Evolutionary conservation across 2,797 vertebrate species (phyloP), one percentile per base, ranked within the genome.

Genomic region (Sciaenops ocellatus): DNA sequence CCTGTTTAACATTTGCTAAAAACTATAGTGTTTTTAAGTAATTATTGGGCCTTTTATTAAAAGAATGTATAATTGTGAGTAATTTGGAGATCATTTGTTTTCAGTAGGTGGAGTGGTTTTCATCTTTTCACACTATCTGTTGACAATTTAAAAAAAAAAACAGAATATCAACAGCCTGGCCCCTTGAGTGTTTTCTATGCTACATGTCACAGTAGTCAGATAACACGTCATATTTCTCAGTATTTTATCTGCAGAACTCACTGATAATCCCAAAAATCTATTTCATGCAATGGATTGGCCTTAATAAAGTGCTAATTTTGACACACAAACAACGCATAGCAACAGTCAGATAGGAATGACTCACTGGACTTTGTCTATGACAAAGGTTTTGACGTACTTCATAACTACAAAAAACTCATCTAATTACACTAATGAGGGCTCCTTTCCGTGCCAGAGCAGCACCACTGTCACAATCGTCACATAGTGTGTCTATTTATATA

Each of bases 241-340:
- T 48, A 69, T 52, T 61, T 56, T 83, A 79, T 83, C 66, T 38
- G 59, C 17, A 38, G 17, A 69, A 63, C 16, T 30, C 2, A 41
- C 34, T 46, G 57, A 83, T 80, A 69, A 79, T 65, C 46, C 46
- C 57, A 73, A 72, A 83, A 78, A 80, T 51, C 28, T 15, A 34
- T 70, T 70, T 71, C 24, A 20, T 59, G 11, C 3, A 69, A 22
- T 51, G 41, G 52, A 61, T 26, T 69, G 70, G 72, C 50, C 52
- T n/a, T 41, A 11, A 63, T 64, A 78, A 63, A 69, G 69, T 30
- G 22, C 18, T 48, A 5, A 51, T 48, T 66, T 30, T 11, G 56
- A 80, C 44, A 44, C 42, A 44, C 42, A 44, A 44, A 44, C 42
- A 44, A 84, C 82, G 65, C 12, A 34, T 48, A 51, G 62, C 13